These are phyloP conservation scores for Zaprionus ghesquierei DNA, from an alignment of 1,140 invertebrate species.

Conservation along the genomic window DNA sequence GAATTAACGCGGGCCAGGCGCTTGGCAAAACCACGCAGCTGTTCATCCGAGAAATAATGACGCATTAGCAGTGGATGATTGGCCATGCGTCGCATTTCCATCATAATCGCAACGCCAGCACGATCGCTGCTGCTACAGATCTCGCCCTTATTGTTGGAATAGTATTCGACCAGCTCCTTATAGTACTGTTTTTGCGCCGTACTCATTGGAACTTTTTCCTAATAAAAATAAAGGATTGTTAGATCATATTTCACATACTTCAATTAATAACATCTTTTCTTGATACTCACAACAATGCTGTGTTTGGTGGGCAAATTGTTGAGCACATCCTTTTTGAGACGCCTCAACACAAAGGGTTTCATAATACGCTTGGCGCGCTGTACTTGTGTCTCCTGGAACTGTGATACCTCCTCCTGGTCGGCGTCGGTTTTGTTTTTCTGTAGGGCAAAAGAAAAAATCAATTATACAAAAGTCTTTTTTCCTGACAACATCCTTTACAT, in stretches of 20 bases:
- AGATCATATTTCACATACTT: background rate
- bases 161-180: conserved; percentile 88
- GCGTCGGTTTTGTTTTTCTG: conserved; percentile 82
- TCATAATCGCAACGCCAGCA: conserved; percentile 91
- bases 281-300: conserved; percentile 85
- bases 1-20: conserved; percentile 87
- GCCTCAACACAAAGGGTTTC: conserved; percentile 96
- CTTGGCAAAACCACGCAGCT: conserved; percentile 88
- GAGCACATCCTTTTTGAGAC: conserved; percentile 94
- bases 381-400: conserved; percentile 94
- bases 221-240: background rate
- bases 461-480: background rate
- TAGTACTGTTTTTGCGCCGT: conserved; percentile 90
- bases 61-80: conserved; percentile 94
- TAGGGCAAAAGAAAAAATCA: background rate
- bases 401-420: conserved; percentile 85
- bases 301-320: conserved; percentile 91
- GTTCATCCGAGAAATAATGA: conserved; percentile 89
- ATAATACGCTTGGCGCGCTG: conserved; percentile 97
- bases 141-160: conserved; percentile 86
- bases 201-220: conserved; percentile 85
- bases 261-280: background rate
- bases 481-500: background rate
- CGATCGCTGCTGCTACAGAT: conserved; percentile 84
- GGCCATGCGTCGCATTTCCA: conserved; percentile 93